These are phyloP conservation scores for Melipona beecheii DNA, from an alignment of 2,888 invertebrate genomes.

Conservation along the genomic window DNA sequence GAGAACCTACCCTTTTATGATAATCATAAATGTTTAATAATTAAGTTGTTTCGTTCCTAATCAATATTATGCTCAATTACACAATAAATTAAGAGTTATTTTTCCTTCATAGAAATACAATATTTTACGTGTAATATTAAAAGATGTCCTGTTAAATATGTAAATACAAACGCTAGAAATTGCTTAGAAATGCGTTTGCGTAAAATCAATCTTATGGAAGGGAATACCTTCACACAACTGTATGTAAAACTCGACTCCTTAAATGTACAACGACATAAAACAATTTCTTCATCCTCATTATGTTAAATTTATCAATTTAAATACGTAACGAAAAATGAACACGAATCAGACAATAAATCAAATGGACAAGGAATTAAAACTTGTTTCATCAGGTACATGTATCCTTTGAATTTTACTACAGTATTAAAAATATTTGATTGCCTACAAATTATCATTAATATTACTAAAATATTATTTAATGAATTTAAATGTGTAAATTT, in stretches of 20 bases:
- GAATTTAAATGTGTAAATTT: slow-evolving; percentile 7
- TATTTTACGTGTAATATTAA: neutral
- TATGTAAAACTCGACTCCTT: slow-evolving; percentile 10
- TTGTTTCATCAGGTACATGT: slow-evolving; percentile 63
- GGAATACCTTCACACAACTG: slow-evolving; percentile 21
- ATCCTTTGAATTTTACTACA: neutral
- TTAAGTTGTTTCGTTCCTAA: neutral
- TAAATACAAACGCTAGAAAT: neutral
- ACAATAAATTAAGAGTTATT: slow-evolving; percentile 23
- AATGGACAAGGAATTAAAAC: slow-evolving; percentile 46
- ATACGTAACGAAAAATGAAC: slow-evolving; percentile 35
- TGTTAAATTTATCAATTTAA: slow-evolving; percentile 1
- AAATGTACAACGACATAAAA: slow-evolving; percentile 12
- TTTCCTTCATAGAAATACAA: neutral
- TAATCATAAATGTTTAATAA: slow-evolving; percentile 17
- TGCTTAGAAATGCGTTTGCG: slow-evolving; percentile 48
- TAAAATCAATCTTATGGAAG: slow-evolving; percentile 63
- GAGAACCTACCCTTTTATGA: neutral
- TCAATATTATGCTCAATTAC: neutral
- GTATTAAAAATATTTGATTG: neutral
- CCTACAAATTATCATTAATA: neutral
- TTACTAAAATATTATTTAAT: neutral
- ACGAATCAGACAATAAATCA: slow-evolving; percentile 6
- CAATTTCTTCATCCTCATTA: neutral
- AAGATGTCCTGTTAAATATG: neutral